Percentiles rank a stretch among this genome's conserved stretches.
Evolutionary conservation across 2,888 invertebrate species (phyloP).

Genomic region (Eustalomyia histrio): DNA sequence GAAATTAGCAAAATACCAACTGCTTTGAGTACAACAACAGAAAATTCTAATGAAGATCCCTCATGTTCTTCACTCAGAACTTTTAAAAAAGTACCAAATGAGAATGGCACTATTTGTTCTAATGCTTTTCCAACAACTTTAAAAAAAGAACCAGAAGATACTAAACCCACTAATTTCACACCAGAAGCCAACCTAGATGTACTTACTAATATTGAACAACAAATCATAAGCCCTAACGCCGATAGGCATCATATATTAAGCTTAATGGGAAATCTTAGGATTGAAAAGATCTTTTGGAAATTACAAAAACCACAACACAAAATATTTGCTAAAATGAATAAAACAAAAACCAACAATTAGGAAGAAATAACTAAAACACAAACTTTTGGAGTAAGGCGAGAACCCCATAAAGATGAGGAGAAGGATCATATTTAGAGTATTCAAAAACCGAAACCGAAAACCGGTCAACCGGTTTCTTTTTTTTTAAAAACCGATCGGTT

Average conservation of each 20-base stretch:
- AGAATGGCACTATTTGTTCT: too few species aligned
- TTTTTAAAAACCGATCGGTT: too few species aligned
- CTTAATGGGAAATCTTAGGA: constrained; percentile 70
- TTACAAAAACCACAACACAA: constrained; percentile 69
- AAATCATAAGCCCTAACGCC: constrained; percentile 70
- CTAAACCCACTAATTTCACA: constrained; percentile 65
- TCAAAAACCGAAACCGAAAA: neutral
- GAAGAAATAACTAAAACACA: constrained; percentile 4
- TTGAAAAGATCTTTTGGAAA: constrained; percentile 69
- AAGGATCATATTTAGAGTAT: constrained; percentile 14
- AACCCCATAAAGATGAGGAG: constrained; percentile 5
- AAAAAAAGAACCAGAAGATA: constrained; percentile 43
- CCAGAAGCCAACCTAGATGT: constrained; percentile 66
- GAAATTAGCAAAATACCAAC: neutral
- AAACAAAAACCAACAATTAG: neutral
- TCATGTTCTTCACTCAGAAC: neutral
- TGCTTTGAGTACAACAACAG: constrained; percentile 69
- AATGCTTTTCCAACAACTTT: neutral
- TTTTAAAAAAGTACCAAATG: too few species aligned
- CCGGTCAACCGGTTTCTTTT: too few species aligned
- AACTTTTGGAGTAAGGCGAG: neutral
- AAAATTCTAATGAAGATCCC: constrained; percentile 12
- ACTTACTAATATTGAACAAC: constrained; percentile 70
- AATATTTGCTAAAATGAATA: constrained; percentile 53
- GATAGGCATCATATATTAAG: constrained; percentile 69